Evolutionary conservation across 2,113 vertebrate species (phyloP).

Genomic region (Reinhardtius hippoglossoides): DNA sequence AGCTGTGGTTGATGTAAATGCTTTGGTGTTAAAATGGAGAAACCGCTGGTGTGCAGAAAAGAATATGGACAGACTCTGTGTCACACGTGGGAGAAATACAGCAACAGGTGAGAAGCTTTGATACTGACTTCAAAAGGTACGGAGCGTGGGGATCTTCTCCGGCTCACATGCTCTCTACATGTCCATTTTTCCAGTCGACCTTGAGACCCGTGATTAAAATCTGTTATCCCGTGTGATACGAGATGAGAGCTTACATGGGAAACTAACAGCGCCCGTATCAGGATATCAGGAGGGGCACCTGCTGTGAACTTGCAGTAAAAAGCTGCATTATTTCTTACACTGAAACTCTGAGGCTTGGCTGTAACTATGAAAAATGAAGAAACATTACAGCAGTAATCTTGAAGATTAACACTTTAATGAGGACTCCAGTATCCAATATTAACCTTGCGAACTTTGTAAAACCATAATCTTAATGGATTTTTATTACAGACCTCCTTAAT

Average conservation of each 20-base stretch:
- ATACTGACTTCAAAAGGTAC: slow-evolving; percentile 39
- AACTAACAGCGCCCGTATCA: neutral
- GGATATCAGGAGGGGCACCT: neutral
- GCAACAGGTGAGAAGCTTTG: slow-evolving; percentile 41
- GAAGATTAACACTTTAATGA: slow-evolving; percentile 29
- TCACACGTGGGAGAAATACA: neutral
- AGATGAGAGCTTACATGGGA: neutral
- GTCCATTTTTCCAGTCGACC: neutral
- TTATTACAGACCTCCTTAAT: slow-evolving; percentile 10
- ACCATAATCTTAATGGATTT: slow-evolving; percentile 11
- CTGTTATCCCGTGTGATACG: slow-evolving; percentile 5
- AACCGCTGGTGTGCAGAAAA: neutral
- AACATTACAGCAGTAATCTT: slow-evolving; percentile 11
- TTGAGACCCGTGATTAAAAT: slow-evolving; percentile 26
- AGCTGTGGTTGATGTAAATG: too few relatives aligned
- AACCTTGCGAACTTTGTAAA: slow-evolving; percentile 16
- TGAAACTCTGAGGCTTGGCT: neutral
- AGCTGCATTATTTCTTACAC: slow-evolving; percentile 1
- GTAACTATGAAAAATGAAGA: slow-evolving; percentile 21
- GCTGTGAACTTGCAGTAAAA: slow-evolving; percentile 2
- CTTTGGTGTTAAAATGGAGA: neutral
- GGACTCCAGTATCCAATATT: slow-evolving; percentile 7
- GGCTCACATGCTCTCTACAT: neutral
- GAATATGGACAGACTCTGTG: neutral
- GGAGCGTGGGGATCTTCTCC: neutral